A percentile compares a stretch with the other conserved stretches of the same genome.
Conservation (phyloP, 1,140 invertebrate genomes). For the Gryllus bimaculatus region DNA sequence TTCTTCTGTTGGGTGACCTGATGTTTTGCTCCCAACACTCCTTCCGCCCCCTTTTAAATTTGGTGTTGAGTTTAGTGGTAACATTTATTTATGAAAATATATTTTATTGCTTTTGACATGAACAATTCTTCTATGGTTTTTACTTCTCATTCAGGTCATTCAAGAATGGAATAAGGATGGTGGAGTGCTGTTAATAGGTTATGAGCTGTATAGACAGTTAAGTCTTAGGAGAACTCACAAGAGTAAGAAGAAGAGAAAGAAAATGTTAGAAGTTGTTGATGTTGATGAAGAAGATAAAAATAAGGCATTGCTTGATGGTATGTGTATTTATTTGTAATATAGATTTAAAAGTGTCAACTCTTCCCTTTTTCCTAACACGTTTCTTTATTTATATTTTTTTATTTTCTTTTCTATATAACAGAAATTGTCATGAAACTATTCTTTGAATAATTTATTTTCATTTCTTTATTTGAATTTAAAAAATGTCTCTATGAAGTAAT, state of each 20-base stretch:
- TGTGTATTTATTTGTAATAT: slow-evolving; percentile 23
- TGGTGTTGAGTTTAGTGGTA: no score
- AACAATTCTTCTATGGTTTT: not conserved
- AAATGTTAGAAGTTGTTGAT: slow-evolving; percentile 46
- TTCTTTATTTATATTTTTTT: no score
- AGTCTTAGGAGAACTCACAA: slow-evolving; percentile 52
- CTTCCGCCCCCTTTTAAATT: no score
- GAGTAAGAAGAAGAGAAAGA: slow-evolving; percentile 42
- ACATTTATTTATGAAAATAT: no score
- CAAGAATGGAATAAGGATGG: slow-evolving; percentile 75
- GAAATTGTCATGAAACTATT: not conserved
- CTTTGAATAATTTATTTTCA: not conserved
- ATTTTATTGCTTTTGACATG: no score
- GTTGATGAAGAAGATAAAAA: slow-evolving; percentile 62
- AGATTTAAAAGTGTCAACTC: not conserved
- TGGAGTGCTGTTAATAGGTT: slow-evolving; percentile 93
- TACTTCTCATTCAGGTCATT: slow-evolving; percentile 34
- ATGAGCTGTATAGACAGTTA: slow-evolving; percentile 88
- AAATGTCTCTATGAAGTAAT: no score
- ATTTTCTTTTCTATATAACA: no score
- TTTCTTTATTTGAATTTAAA: no score
- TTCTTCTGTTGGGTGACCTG: no score
- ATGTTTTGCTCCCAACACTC: no score
- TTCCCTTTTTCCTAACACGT: no score
- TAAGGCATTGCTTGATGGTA: slow-evolving; percentile 73